Evolutionary conservation across 2,113 vertebrate genomes (phyloP).

Genomic region (Mormyrus lacerda): DNA sequence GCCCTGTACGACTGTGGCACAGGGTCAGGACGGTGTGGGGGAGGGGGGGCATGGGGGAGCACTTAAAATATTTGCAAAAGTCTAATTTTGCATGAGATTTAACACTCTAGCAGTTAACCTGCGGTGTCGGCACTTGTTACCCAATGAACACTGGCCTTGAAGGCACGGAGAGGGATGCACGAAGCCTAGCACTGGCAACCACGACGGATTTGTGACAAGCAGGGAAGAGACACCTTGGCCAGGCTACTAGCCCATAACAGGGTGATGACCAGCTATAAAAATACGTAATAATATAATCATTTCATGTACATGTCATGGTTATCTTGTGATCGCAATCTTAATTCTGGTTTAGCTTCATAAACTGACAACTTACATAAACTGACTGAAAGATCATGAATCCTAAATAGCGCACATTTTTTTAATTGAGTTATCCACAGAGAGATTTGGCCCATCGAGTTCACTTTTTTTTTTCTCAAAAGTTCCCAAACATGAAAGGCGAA

Average conservation of each 20-base stretch:
- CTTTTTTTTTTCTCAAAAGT: neutral
- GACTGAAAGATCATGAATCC: neutral
- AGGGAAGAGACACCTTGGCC: neutral
- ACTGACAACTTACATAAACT: too few species aligned
- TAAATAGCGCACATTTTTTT: neutral
- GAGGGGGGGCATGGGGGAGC: neutral
- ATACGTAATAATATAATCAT: neutral
- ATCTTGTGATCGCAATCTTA: neutral
- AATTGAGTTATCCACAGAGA: neutral
- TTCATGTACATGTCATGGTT: neutral
- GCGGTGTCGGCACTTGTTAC: neutral
- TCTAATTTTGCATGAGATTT: conserved; percentile 32
- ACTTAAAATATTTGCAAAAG: conserved; percentile 25
- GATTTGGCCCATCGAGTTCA: neutral
- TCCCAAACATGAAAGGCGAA: neutral
- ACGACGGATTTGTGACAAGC: neutral
- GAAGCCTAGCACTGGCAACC: neutral
- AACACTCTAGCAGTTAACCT: conserved; percentile 19
- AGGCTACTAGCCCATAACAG: neutral
- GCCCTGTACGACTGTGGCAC: neutral
- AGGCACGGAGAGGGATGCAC: neutral
- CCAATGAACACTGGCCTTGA: neutral
- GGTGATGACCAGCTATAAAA: neutral
- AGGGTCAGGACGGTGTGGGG: too few species aligned
- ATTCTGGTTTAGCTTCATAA: neutral